Conservation (phyloP, 2,797 vertebrate genomes). For the Sebastes minor region DNA sequence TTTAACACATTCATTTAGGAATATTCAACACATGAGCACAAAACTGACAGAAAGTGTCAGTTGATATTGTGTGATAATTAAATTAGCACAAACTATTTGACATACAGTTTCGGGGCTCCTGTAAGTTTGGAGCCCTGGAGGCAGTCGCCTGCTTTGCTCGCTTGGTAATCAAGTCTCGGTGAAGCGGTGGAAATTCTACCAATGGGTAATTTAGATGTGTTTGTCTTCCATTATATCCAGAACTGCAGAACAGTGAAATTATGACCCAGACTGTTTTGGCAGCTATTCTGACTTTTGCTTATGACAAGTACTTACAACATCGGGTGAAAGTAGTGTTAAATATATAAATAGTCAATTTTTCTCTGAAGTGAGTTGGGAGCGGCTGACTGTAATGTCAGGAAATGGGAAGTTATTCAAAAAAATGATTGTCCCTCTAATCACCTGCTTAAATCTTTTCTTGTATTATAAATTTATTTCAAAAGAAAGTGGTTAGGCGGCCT, state of each 20-base stretch:
- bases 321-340: conserved; percentile 4
- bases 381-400: conserved; percentile 29
- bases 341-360: conserved; percentile 9
- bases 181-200: not conserved
- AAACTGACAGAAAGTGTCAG: not conserved
- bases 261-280: conserved; percentile 8
- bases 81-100: not conserved
- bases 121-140: not conserved
- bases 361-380: not conserved
- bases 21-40: not conserved
- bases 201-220: not conserved
- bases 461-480: conserved; percentile 26
- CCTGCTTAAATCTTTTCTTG: not conserved
- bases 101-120: not conserved
- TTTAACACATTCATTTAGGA: not conserved
- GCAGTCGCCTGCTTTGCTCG: not conserved
- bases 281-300: not conserved
- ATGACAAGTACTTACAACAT: conserved; percentile 13
- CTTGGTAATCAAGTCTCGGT: not conserved
- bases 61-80: not conserved
- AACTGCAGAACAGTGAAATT: conserved; percentile 20
- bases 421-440: conserved; percentile 41
- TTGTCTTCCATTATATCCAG: conserved; percentile 21
- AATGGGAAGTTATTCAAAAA: conserved; percentile 33
- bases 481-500: conserved; percentile 25